Conservation (phyloP, 1,140 invertebrate species). For the Thaumetopoea pityocampa region DNA sequence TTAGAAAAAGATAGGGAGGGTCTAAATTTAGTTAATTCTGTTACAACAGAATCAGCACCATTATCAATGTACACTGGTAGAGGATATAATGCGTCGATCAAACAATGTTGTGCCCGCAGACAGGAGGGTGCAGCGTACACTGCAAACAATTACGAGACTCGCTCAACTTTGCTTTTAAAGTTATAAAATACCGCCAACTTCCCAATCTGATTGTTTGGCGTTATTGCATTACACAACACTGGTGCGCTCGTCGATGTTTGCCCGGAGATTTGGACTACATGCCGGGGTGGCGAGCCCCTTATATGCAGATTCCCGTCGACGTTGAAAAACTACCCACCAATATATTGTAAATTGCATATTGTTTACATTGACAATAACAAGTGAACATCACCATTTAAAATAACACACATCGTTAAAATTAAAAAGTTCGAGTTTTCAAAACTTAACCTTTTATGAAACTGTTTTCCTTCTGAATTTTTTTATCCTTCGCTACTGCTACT, state of each 20-base stretch:
- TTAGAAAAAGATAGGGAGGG: too few species aligned
- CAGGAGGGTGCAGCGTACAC: conserved; percentile 24
- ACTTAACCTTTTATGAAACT: too few species aligned
- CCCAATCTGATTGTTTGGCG: conserved; percentile 28
- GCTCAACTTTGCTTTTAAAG: conserved; percentile 26
- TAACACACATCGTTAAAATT: not conserved
- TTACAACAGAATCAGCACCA: too few species aligned
- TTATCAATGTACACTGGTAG: not conserved
- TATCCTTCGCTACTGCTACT: too few species aligned
- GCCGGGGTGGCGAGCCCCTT: too few species aligned
- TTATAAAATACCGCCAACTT: conserved; percentile 48
- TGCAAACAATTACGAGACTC: conserved; percentile 32
- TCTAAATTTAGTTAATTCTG: too few species aligned
- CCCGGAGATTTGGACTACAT: conserved; percentile 22
- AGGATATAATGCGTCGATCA: conserved; percentile 10
- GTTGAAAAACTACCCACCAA: too few species aligned
- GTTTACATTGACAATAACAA: too few species aligned
- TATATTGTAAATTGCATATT: too few species aligned
- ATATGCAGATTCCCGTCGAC: too few species aligned
- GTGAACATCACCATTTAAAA: too few species aligned
- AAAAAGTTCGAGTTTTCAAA: not conserved
- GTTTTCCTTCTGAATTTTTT: too few species aligned
- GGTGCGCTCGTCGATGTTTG: conserved; percentile 8
- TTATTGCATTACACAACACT: conserved; percentile 36
- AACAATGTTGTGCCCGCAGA: conserved; percentile 25